Percentiles rank a stretch among this genome's conserved stretches.
phyloP scores from a whole-genome alignment of 2,888 invertebrate species.

The Nephrotoma guestfalica region DNA sequence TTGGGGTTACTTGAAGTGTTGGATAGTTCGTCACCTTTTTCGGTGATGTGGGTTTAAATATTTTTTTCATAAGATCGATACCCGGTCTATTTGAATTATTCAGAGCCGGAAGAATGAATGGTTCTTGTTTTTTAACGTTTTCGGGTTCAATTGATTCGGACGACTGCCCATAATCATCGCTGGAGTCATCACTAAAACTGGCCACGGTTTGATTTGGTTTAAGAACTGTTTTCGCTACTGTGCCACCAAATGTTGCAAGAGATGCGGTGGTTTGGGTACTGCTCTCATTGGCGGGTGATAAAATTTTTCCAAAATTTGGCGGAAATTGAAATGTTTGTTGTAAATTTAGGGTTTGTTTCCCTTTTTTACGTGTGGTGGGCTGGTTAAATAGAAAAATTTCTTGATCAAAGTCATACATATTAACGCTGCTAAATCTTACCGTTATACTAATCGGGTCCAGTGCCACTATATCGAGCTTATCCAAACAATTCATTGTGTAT shows the following conservation, averaged over 20 bases:
- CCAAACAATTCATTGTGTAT: not conserved
- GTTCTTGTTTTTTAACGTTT: not conserved
- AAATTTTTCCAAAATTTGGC: not conserved
- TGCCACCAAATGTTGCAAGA: not conserved
- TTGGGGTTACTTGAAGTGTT: not conserved
- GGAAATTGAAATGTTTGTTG: constrained; percentile 10
- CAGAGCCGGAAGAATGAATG: not conserved
- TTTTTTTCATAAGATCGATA: not conserved
- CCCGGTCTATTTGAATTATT: not conserved
- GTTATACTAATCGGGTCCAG: not conserved
- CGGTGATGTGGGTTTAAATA: not conserved
- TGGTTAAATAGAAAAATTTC: not conserved
- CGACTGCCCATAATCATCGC: not conserved
- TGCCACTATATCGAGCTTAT: not conserved
- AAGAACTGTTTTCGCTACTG: not conserved
- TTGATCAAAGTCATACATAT: not conserved
- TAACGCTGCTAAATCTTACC: not conserved
- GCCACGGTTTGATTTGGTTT: not conserved
- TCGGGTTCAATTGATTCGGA: not conserved
- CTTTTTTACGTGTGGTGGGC: not conserved
- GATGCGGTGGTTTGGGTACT: not conserved
- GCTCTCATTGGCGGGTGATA: not conserved
- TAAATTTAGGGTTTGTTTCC: constrained; percentile 8
- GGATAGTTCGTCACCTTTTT: not conserved
- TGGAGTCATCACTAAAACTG: not conserved